Percentiles rank a stretch among this genome's conserved stretches.
phyloP scores from a whole-genome alignment of 1,140 invertebrate genomes.

The Drosophila lacteicornis region DNA sequence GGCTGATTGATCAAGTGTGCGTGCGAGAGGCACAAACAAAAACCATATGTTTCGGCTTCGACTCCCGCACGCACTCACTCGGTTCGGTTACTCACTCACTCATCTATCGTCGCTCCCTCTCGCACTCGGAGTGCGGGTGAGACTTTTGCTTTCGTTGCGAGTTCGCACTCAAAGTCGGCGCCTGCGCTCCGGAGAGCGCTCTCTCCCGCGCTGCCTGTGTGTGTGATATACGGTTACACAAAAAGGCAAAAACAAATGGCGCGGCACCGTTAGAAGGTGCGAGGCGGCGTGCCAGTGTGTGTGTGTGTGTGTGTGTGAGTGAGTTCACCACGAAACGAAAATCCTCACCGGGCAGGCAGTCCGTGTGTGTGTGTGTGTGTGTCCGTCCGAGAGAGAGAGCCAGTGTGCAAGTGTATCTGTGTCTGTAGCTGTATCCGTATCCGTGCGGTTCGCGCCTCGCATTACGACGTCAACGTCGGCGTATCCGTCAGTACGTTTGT shows the following conservation, averaged over 20 bases:
- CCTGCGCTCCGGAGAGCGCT: conserved; percentile 42
- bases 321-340: conserved; percentile 48
- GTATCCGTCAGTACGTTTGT: conserved; percentile 82
- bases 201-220: conserved; percentile 25
- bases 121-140: conserved; percentile 11
- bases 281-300: conserved; percentile 13
- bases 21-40: conserved; percentile 64
- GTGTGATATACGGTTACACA: conserved; percentile 81
- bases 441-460: conserved; percentile 53
- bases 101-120: conserved; percentile 1
- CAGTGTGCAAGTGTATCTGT: conserved; percentile 14
- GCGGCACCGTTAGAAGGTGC: conserved; percentile 62
- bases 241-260: conserved; percentile 66
- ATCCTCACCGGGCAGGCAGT: conserved; percentile 31
- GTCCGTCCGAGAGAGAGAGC: conserved; percentile 6
- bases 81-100: background rate
- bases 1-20: conserved; percentile 51
- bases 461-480: conserved; percentile 76
- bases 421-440: conserved; percentile 25
- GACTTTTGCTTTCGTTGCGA: conserved; percentile 79
- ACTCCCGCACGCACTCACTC: conserved; percentile 33
- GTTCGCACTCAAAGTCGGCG: conserved; percentile 57
- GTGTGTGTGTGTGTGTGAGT: conserved; percentile 11
- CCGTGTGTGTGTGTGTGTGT: conserved; percentile 9
- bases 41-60: conserved; percentile 78